These are phyloP conservation scores for Neelides sp. DNA, from an alignment of 1,140 invertebrate species.

Conservation along the genomic window DNA sequence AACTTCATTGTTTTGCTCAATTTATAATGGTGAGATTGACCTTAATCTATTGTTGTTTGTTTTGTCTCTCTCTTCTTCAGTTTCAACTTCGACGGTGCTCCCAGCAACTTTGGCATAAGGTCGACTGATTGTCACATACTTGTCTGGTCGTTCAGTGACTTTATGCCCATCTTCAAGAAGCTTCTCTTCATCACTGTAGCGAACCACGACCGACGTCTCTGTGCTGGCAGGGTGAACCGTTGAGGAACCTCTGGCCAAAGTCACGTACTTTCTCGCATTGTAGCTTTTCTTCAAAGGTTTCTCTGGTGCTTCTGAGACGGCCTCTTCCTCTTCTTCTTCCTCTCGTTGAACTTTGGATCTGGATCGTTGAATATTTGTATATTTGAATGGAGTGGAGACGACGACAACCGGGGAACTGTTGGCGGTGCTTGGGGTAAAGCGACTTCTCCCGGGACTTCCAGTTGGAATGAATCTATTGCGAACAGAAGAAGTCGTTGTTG, in stretches of 20 bases:
- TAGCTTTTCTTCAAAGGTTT: slow-evolving; percentile 33
- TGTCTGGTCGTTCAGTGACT: slow-evolving; percentile 17
- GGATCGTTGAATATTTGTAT: slow-evolving; percentile 39
- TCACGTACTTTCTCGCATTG: slow-evolving; percentile 32
- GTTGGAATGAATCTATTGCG: slow-evolving; percentile 1
- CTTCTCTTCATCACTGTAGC: slow-evolving; percentile 27
- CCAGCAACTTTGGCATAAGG: slow-evolving; percentile 29
- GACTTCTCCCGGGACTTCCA: no score
- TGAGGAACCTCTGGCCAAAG: slow-evolving; percentile 12
- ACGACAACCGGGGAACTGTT: slow-evolving; percentile 9
- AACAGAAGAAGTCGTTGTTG: background rate
- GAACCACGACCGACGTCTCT: slow-evolving; percentile 28
- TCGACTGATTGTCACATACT: slow-evolving; percentile 29
- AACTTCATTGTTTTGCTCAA: no score
- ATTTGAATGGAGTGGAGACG: slow-evolving; percentile 33
- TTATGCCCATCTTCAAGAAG: slow-evolving; percentile 11
- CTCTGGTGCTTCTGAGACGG: slow-evolving; percentile 14
- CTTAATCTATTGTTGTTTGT: slow-evolving; percentile 14
- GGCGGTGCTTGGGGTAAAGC: slow-evolving; percentile 27
- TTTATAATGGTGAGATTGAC: slow-evolving; percentile 12
- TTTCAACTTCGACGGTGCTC: slow-evolving; percentile 8
- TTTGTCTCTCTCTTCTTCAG: slow-evolving; percentile 13
- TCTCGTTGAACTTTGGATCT: slow-evolving; percentile 31
- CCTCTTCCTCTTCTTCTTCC: slow-evolving; percentile 2
- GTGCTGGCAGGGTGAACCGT: slow-evolving; percentile 17